phyloP scores from a whole-genome alignment of 2,113 vertebrate genomes.

The Petroica traversi region DNA sequence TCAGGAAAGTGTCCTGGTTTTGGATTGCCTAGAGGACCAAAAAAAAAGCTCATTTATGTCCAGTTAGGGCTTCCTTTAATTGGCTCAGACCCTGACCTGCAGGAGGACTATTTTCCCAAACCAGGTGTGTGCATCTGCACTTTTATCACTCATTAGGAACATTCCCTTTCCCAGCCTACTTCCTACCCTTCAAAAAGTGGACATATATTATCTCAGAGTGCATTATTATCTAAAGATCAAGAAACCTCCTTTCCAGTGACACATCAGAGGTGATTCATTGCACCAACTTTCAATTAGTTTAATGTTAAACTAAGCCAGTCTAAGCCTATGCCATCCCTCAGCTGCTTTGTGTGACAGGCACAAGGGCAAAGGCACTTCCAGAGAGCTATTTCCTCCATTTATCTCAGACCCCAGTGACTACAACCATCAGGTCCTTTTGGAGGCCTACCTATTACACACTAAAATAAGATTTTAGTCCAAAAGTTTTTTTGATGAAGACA shows the following conservation, averaged over 20 bases:
- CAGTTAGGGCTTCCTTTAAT: not conserved
- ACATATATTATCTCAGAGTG: not conserved
- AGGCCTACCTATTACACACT: accelerated
- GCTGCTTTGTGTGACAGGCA: not conserved
- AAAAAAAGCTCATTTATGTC: not conserved
- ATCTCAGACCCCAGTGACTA: not conserved
- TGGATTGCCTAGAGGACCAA: not conserved
- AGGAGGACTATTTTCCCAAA: not conserved
- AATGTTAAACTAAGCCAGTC: not conserved
- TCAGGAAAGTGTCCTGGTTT: not conserved
- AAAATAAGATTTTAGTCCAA: not conserved
- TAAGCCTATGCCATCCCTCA: not conserved
- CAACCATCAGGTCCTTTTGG: not conserved
- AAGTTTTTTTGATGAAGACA: not conserved
- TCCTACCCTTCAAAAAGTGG: not conserved
- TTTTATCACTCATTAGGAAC: not conserved
- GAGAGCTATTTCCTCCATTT: not conserved
- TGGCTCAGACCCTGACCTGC: not conserved
- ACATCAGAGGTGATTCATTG: not conserved
- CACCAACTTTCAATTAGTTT: not conserved
- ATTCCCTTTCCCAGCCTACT: not conserved
- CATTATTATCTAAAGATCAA: not conserved
- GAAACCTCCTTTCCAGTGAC: not conserved
- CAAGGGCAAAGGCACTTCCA: not conserved
- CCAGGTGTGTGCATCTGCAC: not conserved